Evolutionary conservation across 1,140 invertebrate genomes (phyloP), one percentile per base, ranked within the genome.

Genomic region (Eufriesea mexicana): DNA sequence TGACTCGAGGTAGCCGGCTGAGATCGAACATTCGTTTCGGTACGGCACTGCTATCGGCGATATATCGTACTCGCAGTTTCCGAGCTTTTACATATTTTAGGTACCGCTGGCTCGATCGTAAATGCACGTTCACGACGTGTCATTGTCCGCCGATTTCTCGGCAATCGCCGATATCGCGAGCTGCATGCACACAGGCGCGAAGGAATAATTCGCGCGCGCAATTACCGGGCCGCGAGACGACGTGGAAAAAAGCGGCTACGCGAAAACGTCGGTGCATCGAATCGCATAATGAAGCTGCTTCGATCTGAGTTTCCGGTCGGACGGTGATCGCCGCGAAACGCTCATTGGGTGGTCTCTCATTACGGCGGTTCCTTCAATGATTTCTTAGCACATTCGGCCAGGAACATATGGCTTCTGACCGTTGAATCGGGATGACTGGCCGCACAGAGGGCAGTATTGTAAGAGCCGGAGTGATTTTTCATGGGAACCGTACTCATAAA

Each of bases 281-380:
- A 66, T 72, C 61, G 75, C 64, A 82, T 88, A 89, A 89, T 83
- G 86, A 88, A 82, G 51, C 75, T 59, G 59, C 85, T 85, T 77
- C 68, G 86, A 85, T 79, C 66, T 6, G 42, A 79, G 72, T 88
- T 89, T 89, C 67, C 86, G 87, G 84, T 64, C 61, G 74, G 83
- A 81, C 84, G 75, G 71, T 66, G 86, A 88, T 87, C 86, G 6
- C 54, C 59, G 80, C 79, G 64, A 83, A 83, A 73, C 81, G 25
- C 87, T 68, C 76, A 68, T 83, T 89, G 87, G 85, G 86, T 89
- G 83, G 89, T 89, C 86, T 88, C 77, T 88, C 81, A 87, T 83
- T 90, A 81, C 83, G 76, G 62, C 71, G 77, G 86, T 89, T 88
- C 85, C 84, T 85, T 88, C 87, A 85, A 88, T 89, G 79, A 88